Evolutionary conservation across 2,113 vertebrate species (phyloP).

Genomic region (Eptesicus fuscus): DNA sequence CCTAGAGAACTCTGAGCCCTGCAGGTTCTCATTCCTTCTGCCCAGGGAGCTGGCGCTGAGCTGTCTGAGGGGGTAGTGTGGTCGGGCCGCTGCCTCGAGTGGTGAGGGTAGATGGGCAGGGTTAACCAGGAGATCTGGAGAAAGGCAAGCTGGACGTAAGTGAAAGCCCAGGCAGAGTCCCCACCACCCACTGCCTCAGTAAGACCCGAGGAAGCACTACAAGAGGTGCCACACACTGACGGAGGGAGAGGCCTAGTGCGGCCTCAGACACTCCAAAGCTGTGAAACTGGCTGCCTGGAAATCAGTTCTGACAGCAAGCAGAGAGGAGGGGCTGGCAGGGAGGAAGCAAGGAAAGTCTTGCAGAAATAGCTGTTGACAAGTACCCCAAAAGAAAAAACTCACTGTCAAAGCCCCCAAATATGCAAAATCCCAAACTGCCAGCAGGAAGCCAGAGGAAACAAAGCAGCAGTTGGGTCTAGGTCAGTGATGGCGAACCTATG

Average conservation of each 20-base stretch:
- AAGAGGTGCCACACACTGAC: rapidly evolving
- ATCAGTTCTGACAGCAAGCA: neutral
- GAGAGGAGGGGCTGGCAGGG: neutral
- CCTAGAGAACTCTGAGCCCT: neutral
- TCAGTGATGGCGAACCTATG: no score
- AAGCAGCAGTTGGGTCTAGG: neutral
- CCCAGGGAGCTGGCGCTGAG: neutral
- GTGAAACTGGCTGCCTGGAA: neutral
- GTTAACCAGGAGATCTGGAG: neutral
- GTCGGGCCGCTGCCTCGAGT: neutral
- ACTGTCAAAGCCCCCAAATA: neutral
- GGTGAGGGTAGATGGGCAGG: neutral
- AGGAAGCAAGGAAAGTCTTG: neutral
- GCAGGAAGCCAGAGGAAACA: neutral
- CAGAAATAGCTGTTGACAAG: neutral
- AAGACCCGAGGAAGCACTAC: neutral
- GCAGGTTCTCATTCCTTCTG: neutral
- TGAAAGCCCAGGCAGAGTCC: neutral
- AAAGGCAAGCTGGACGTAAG: neutral
- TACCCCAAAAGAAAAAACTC: neutral
- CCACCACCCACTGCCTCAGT: neutral
- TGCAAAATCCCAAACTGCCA: neutral
- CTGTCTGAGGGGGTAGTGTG: neutral
- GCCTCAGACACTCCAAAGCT: neutral
- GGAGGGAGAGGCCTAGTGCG: neutral